These are phyloP conservation scores for Hirtodrosophila confusa DNA, from an alignment of 2,888 invertebrate species.

Conservation along the genomic window DNA sequence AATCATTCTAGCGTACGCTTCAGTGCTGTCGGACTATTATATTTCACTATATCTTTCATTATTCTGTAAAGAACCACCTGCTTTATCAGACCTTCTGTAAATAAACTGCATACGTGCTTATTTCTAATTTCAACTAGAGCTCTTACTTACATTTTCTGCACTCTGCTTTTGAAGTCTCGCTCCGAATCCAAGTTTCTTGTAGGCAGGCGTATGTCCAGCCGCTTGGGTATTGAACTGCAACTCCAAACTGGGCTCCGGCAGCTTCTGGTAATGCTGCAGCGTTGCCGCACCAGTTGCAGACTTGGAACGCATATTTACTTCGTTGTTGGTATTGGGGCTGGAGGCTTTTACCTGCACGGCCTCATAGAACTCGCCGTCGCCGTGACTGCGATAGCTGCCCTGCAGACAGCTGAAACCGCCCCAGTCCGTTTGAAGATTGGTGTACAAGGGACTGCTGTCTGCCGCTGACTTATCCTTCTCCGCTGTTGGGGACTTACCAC, in stretches of 20 bases:
- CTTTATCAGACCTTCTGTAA: no score
- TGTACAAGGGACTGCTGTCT: conserved; percentile 49
- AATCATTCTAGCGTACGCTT: no score
- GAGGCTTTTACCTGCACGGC: conserved; percentile 62
- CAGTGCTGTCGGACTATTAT: no score
- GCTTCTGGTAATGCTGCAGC: conserved; percentile 75
- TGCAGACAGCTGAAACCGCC: conserved; percentile 78
- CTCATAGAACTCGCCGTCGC: conserved; percentile 80
- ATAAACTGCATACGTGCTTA: no score
- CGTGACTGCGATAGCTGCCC: conserved; percentile 81
- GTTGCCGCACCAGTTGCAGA: conserved; percentile 63
- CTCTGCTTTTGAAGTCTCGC: conserved; percentile 55
- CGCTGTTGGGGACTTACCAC: conserved; percentile 23
- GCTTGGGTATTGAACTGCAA: conserved; percentile 72
- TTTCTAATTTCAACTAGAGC: no score
- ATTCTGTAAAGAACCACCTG: no score
- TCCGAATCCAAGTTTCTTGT: conserved; percentile 70
- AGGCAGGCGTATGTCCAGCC: conserved; percentile 63
- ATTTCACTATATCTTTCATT: no score
- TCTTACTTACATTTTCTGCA: conserved; percentile 52
- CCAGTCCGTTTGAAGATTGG: conserved; percentile 65
- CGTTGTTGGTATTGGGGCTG: conserved; percentile 31
- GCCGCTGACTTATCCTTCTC: conserved; percentile 31
- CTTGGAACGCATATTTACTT: conserved; percentile 67
- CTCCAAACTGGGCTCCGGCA: conserved; percentile 73